Conservation (phyloP, 2,797 vertebrate species). For the Epinephelus awoara region DNA sequence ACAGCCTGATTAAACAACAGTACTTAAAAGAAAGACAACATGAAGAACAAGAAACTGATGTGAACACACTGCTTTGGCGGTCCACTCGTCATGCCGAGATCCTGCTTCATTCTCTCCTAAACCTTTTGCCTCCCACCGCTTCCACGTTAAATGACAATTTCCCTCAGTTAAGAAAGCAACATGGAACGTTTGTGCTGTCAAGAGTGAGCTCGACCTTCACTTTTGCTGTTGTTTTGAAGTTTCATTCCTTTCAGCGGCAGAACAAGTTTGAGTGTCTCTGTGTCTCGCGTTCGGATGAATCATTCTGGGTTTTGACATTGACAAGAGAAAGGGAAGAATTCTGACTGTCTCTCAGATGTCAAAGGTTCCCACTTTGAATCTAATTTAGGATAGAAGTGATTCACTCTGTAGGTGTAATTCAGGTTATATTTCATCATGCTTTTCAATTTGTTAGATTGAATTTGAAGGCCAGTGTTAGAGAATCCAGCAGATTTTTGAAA, state of each 20-base stretch:
- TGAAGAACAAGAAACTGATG: conserved; percentile 20
- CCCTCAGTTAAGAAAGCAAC: conserved; percentile 3
- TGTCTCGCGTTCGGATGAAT: neutral
- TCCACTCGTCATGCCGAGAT: neutral
- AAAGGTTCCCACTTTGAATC: neutral
- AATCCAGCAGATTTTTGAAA: neutral
- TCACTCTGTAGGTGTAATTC: neutral
- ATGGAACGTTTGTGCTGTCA: neutral
- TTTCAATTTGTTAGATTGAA: neutral
- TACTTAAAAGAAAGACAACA: neutral
- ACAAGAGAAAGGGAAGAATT: neutral
- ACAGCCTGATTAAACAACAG: conserved; percentile 17
- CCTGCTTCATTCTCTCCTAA: neutral
- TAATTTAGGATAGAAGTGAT: neutral
- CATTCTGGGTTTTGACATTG: neutral
- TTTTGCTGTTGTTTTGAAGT: neutral
- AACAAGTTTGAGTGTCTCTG: neutral
- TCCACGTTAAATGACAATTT: neutral
- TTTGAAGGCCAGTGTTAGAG: neutral
- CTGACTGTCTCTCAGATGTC: neutral
- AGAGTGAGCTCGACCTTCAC: neutral
- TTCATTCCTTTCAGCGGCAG: neutral
- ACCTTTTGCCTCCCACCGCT: neutral
- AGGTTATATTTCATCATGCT: neutral
- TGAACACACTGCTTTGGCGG: neutral